Conservation (phyloP, 2,113 vertebrate species). For the Morone chrysops region DNA sequence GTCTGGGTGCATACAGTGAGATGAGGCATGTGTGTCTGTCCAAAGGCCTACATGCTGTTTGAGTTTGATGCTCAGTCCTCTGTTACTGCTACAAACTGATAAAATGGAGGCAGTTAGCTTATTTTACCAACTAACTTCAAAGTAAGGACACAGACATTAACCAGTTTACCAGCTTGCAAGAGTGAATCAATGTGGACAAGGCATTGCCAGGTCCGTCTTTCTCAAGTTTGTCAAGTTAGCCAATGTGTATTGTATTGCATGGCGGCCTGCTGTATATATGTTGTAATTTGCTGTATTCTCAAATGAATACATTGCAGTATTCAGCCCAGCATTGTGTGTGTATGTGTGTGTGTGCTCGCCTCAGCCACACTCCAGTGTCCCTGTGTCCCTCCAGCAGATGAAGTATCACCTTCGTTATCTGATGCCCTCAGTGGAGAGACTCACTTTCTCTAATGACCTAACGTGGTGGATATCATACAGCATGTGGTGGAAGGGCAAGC, state of each 20-base stretch:
- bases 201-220: neutral
- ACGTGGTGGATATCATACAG: conserved; percentile 57
- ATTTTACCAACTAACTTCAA: no score
- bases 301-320: neutral
- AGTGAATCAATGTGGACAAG: neutral
- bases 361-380: neutral
- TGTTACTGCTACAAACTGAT: neutral
- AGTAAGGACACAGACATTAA: neutral
- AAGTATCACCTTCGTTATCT: conserved; percentile 62
- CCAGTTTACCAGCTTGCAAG: neutral
- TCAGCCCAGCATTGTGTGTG: neutral
- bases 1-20: neutral
- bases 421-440: conserved; percentile 46
- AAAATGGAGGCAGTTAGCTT: neutral
- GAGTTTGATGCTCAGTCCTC: no score
- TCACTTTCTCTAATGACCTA: conserved; percentile 63
- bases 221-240: neutral
- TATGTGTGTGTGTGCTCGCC: neutral
- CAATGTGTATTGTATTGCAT: neutral
- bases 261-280: neutral
- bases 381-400: conserved; percentile 32
- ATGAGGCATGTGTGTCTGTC: neutral
- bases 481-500: conserved; percentile 28
- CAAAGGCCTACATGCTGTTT: no score
- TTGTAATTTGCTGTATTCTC: neutral